Percentiles rank a stretch among this genome's conserved stretches.
phyloP scores from a whole-genome alignment of 2,888 invertebrate species.

The Eristalis pertinax region DNA sequence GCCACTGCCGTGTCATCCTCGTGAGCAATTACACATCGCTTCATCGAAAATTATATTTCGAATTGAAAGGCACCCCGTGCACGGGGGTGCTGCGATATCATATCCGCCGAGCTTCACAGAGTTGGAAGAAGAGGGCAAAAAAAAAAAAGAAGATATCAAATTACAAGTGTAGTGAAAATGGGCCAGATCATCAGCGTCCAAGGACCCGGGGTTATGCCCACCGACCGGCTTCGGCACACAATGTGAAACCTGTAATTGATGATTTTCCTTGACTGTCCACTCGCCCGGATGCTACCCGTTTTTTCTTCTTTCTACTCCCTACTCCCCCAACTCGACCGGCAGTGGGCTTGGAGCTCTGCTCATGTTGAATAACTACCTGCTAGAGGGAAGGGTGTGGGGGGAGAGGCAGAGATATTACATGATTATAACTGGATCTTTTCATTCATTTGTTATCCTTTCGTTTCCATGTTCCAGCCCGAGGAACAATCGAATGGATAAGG shows the following conservation, averaged over 20 bases:
- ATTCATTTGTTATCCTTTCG: slow-evolving; percentile 48
- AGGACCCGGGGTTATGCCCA: slow-evolving; percentile 8
- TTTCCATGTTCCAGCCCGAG: background rate
- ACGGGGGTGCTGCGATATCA: slow-evolving; percentile 26
- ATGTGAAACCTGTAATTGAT: slow-evolving; percentile 68
- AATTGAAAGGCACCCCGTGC: slow-evolving; percentile 37
- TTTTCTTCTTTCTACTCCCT: background rate
- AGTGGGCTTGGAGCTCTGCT: background rate
- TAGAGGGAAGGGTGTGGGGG: too few species aligned
- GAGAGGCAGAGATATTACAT: slow-evolving; percentile 51
- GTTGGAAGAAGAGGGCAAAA: slow-evolving; percentile 1
- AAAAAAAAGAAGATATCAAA: slow-evolving; percentile 45
- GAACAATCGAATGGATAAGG: slow-evolving; percentile 56
- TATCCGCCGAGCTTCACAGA: background rate
- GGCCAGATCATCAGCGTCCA: slow-evolving; percentile 47
- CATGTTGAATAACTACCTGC: slow-evolving; percentile 60
- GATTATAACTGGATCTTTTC: slow-evolving; percentile 53
- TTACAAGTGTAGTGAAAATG: slow-evolving; percentile 52
- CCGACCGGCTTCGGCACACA: slow-evolving; percentile 14
- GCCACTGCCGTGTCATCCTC: background rate
- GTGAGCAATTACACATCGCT: slow-evolving; percentile 37
- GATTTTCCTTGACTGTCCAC: slow-evolving; percentile 35
- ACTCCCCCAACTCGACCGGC: background rate
- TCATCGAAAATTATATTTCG: slow-evolving; percentile 60
- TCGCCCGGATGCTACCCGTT: background rate